Evolutionary conservation across 1,140 invertebrate species (phyloP).

Genomic region (Argopecten irradians): DNA sequence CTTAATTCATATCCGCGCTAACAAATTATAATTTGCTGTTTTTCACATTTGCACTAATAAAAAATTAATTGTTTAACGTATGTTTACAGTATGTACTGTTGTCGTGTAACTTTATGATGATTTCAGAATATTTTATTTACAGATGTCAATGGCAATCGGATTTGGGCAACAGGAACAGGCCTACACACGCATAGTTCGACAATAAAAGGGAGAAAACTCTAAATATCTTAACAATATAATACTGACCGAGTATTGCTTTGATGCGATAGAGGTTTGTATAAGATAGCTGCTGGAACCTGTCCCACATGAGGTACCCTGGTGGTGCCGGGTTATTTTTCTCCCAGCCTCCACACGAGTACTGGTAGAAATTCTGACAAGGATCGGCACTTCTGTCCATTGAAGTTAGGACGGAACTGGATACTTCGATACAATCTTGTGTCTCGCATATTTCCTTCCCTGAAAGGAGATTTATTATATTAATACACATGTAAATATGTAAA

Average conservation of each 20-base stretch:
- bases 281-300: constrained; percentile 69
- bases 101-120: no score
- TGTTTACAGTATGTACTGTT: no score
- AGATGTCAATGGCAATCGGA: no score
- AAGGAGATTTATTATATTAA: neutral
- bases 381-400: constrained; percentile 77
- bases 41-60: no score
- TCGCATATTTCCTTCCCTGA: constrained; percentile 65
- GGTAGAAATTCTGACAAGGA: constrained; percentile 81
- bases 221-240: neutral
- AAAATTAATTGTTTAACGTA: no score
- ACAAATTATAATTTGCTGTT: no score
- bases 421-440: constrained; percentile 66
- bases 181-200: no score
- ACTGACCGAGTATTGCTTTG: constrained; percentile 67
- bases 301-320: constrained; percentile 68
- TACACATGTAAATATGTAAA: neutral
- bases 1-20: no score
- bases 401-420: constrained; percentile 75
- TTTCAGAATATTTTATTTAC: no score
- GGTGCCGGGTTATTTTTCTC: constrained; percentile 75
- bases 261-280: constrained; percentile 69
- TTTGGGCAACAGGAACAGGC: no score
- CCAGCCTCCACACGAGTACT: constrained; percentile 81
- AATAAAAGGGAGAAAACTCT: neutral